Percentiles rank a stretch among this genome's conserved stretches.
phyloP scores from a whole-genome alignment of 1,140 invertebrate genomes.

The Papilio machaon region DNA sequence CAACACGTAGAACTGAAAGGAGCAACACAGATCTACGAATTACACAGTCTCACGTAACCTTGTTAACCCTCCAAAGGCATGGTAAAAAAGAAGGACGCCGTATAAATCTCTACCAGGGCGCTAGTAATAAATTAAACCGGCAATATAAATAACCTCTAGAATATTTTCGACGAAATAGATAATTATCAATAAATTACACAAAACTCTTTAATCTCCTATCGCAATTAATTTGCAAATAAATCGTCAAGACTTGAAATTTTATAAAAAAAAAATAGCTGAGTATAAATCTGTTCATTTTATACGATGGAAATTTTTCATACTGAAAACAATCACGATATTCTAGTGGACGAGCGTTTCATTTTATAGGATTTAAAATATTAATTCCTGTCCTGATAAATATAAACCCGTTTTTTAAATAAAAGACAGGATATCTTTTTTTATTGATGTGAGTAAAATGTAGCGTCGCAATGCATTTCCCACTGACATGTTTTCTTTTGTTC shows the following conservation, averaged over 20 bases:
- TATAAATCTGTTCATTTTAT: background rate
- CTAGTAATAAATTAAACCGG: too few relatives aligned
- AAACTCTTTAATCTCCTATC: background rate
- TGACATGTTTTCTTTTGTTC: background rate
- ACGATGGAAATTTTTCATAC: background rate
- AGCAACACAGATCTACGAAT: too few relatives aligned
- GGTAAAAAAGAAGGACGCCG: too few relatives aligned
- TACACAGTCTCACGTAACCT: too few relatives aligned
- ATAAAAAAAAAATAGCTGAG: background rate
- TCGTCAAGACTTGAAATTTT: background rate
- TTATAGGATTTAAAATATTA: constrained; percentile 13
- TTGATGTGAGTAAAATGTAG: background rate
- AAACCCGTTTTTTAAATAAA: background rate
- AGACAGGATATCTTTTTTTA: background rate
- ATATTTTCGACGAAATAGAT: too few relatives aligned
- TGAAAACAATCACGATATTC: constrained; percentile 4
- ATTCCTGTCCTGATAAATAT: constrained; percentile 2
- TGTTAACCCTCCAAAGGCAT: too few relatives aligned
- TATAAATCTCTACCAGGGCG: too few relatives aligned
- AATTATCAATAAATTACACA: background rate
- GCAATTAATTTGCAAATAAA: background rate
- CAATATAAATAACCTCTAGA: background rate
- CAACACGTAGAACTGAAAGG: too few relatives aligned
- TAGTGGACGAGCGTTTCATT: background rate
- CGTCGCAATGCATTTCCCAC: background rate